Conservation (phyloP, 2,888 invertebrate genomes). For the Pheosia tremula region DNA sequence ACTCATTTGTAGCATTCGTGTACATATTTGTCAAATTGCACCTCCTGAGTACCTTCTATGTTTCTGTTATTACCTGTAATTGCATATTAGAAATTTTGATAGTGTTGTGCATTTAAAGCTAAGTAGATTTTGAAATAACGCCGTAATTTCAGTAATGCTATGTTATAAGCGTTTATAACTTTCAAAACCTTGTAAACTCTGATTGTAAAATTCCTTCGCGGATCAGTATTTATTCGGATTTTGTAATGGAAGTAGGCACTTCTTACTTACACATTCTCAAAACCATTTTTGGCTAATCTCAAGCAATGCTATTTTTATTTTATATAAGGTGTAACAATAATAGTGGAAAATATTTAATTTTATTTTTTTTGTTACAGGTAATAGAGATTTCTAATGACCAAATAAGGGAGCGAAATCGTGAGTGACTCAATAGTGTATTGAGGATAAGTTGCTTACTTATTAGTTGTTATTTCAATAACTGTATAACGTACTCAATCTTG, state of each 20-base stretch:
- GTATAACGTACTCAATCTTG: neutral
- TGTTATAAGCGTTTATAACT: constrained; percentile 14
- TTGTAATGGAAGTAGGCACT: too few relatives aligned
- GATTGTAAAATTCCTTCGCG: constrained; percentile 2
- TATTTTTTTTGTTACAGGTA: constrained; percentile 45
- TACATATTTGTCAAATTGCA: constrained; percentile 27
- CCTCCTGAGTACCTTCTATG: neutral
- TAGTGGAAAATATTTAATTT: too few relatives aligned
- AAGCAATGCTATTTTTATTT: too few relatives aligned
- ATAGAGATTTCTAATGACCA: constrained; percentile 4
- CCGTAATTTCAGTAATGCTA: constrained; percentile 30
- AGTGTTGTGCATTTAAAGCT: constrained; percentile 27
- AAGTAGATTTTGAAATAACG: constrained; percentile 31
- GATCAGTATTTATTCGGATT: neutral
- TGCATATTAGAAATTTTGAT: constrained; percentile 36
- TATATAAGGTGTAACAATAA: too few relatives aligned
- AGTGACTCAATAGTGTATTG: neutral
- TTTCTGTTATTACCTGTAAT: constrained; percentile 36
- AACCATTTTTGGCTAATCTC: too few relatives aligned
- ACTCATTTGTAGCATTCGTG: constrained; percentile 9
- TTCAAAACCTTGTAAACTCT: constrained; percentile 23
- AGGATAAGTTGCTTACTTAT: neutral
- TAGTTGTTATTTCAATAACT: neutral
- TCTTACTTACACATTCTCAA: too few relatives aligned
- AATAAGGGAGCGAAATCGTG: neutral